These are phyloP conservation scores for Paguma larvata DNA, from an alignment of 2,797 vertebrate genomes.

Conservation along the genomic window DNA sequence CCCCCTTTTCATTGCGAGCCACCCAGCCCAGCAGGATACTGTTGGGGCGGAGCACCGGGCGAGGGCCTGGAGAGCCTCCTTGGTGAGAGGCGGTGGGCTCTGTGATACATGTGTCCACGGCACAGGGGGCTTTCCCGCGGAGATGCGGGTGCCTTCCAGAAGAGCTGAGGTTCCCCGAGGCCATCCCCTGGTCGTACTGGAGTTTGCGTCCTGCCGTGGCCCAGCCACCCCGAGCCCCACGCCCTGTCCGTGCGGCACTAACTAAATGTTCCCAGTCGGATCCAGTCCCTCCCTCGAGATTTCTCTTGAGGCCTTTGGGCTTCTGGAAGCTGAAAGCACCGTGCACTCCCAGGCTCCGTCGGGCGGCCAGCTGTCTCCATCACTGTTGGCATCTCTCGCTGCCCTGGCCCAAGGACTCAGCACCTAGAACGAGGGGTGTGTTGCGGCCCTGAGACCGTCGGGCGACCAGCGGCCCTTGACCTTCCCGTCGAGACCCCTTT, in stretches of 20 bases:
- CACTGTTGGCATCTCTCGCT: background rate
- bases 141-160: rapidly evolving
- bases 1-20: background rate
- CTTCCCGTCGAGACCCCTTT: background rate
- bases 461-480: background rate
- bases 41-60: background rate
- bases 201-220: rapidly evolving
- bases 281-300: background rate
- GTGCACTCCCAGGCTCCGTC: rapidly evolving
- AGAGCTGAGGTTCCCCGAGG: background rate
- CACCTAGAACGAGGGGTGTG: background rate
- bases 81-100: background rate
- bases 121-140: background rate
- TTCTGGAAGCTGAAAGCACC: background rate
- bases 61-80: background rate
- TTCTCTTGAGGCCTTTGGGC: background rate
- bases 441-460: background rate
- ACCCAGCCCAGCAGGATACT: no score
- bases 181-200: background rate
- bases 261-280: background rate
- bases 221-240: rapidly evolving
- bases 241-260: background rate
- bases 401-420: background rate
- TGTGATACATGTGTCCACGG: rapidly evolving
- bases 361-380: background rate